phyloP scores from a whole-genome alignment of 2,797 vertebrate genomes.

The Petrocephalus sullivani region DNA sequence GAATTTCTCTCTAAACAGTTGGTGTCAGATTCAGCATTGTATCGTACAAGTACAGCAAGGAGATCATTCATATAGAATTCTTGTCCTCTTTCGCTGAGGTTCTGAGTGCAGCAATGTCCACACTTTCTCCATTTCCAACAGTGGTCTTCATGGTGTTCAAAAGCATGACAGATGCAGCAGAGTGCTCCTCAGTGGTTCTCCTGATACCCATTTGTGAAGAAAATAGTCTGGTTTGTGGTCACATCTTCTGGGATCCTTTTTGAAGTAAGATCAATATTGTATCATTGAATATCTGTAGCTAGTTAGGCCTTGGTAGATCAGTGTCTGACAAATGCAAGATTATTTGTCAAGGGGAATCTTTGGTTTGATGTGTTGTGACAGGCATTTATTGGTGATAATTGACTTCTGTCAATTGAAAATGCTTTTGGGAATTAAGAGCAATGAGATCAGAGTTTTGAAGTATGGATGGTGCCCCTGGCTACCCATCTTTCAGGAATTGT shows the following conservation, averaged over 20 bases:
- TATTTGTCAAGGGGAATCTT: not conserved
- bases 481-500: not conserved
- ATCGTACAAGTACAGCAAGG: not conserved
- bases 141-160: not conserved
- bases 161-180: not conserved
- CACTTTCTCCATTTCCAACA: not conserved
- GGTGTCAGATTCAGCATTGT: not conserved
- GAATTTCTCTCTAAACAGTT: not conserved
- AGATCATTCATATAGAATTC: not conserved
- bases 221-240: not conserved
- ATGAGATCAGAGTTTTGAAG: not conserved
- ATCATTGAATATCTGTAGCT: not conserved
- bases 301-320: not conserved
- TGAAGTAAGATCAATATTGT: not conserved
- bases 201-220: not conserved
- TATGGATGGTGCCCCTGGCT: not conserved
- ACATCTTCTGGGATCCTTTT: not conserved
- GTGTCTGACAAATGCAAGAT: not conserved
- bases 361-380: not conserved
- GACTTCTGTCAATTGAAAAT: conserved; percentile 10
- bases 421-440: not conserved
- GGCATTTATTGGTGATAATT: not conserved
- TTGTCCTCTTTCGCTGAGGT: not conserved
- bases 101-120: not conserved
- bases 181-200: not conserved